A percentile compares a stretch with the other conserved stretches of the same genome.
Evolutionary conservation across 2,113 vertebrate species (phyloP).

Genomic region (Sialia sialis): DNA sequence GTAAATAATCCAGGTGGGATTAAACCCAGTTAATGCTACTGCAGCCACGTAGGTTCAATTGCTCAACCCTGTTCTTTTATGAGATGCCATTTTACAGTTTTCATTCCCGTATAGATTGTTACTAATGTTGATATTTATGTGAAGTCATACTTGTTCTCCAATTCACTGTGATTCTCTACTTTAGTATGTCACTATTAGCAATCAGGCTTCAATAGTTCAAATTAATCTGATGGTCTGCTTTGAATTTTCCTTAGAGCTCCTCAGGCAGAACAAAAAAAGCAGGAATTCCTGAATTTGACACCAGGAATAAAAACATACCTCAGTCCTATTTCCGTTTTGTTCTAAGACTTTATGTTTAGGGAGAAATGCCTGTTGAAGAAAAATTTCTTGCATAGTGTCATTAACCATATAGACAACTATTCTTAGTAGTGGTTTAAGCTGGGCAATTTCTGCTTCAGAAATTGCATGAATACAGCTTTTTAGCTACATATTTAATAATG

Average conservation of each 20-base stretch:
- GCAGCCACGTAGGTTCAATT: neutral
- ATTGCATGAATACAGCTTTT: neutral
- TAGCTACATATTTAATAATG: neutral
- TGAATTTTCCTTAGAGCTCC: neutral
- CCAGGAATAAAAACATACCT: neutral
- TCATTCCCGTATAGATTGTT: neutral
- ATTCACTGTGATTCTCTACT: neutral
- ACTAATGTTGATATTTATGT: neutral
- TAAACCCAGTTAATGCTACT: neutral
- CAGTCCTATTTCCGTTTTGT: neutral
- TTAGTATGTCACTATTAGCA: neutral
- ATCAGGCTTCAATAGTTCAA: neutral
- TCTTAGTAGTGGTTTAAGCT: neutral
- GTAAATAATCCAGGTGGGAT: conserved; percentile 36
- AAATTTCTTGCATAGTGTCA: neutral
- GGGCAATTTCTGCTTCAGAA: neutral
- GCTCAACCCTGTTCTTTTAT: neutral
- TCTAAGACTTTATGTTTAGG: neutral
- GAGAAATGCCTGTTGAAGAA: neutral
- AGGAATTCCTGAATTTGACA: neutral
- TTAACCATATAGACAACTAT: neutral
- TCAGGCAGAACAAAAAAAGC: neutral
- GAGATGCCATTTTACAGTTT: neutral
- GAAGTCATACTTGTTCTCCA: neutral
- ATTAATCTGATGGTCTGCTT: neutral